These are phyloP conservation scores for Clytia hemisphaerica DNA, from an alignment of 30 jellyfish, hydroid and myxozoan species.

Conservation along the genomic window DNA sequence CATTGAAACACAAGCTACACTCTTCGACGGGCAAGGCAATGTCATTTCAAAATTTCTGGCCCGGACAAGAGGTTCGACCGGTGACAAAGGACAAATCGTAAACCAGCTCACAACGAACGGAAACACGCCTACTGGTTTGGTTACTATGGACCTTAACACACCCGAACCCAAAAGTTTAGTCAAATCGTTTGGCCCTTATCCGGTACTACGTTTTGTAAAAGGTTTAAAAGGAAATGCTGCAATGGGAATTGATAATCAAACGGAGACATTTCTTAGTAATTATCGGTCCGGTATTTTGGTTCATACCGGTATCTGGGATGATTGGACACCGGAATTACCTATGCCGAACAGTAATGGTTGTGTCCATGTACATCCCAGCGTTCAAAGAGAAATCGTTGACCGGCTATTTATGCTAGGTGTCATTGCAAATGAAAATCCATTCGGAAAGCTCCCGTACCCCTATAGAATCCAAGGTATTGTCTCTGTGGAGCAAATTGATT, in stretches of 20 bases:
- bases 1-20: constrained; percentile 55
- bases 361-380: constrained; percentile 79
- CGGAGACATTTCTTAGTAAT: constrained; percentile 61
- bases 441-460: constrained; percentile 75
- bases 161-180: constrained; percentile 40
- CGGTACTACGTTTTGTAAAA: constrained; percentile 65
- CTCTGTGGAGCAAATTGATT: constrained; percentile 66
- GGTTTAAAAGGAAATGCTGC: constrained; percentile 76
- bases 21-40: constrained; percentile 25
- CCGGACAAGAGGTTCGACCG: constrained; percentile 61
- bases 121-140: constrained; percentile 68
- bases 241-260: constrained; percentile 48
- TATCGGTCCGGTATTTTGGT: constrained; percentile 60
- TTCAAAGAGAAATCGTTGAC: constrained; percentile 43
- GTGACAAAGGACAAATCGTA: constrained; percentile 24
- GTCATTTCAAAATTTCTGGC: constrained; percentile 46
- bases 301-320: constrained; percentile 79
- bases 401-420: constrained; percentile 41
- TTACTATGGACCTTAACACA: constrained; percentile 63
- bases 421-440: constrained; percentile 55
- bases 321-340: constrained; percentile 55
- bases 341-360: constrained; percentile 90
- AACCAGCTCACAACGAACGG: constrained; percentile 83
- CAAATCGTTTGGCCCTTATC: constrained; percentile 71
- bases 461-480: constrained; percentile 65